These are phyloP conservation scores for Drosophila persimilis DNA, from an alignment of 1,140 invertebrate species.

Conservation along the genomic window DNA sequence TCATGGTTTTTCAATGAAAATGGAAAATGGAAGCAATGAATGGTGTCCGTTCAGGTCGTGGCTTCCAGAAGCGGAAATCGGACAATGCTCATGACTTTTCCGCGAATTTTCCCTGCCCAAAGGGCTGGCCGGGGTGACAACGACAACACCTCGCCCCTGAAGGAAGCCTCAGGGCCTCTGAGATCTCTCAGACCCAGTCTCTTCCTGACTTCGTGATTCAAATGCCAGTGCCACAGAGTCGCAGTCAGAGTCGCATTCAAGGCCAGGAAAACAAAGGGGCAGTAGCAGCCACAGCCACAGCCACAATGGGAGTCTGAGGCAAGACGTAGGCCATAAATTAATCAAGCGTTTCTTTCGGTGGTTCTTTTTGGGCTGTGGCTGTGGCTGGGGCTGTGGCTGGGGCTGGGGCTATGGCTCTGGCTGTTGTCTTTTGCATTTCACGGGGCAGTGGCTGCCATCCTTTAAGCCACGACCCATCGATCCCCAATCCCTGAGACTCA, in stretches of 20 bases:
- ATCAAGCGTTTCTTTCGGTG: constrained; percentile 54
- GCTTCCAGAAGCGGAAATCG: constrained; percentile 29
- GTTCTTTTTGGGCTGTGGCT: constrained; percentile 29
- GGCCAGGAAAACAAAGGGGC: constrained; percentile 55
- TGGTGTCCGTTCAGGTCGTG: constrained; percentile 22
- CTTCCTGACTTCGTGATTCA: constrained; percentile 57
- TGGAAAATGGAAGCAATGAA: too few relatives aligned
- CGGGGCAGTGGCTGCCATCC: neutral
- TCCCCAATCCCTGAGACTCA: constrained; percentile 15
- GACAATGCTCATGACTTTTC: constrained; percentile 38
- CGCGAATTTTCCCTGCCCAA: constrained; percentile 26
- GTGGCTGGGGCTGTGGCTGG: constrained; percentile 17
- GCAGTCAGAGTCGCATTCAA: constrained; percentile 69
- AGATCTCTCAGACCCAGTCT: neutral
- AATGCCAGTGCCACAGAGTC: constrained; percentile 44
- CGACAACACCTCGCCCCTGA: constrained; percentile 35
- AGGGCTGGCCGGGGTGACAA: constrained; percentile 26
- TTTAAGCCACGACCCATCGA: too few relatives aligned
- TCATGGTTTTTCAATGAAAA: neutral
- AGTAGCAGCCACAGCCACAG: constrained; percentile 21
- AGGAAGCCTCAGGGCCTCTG: neutral
- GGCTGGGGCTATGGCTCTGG: neutral
- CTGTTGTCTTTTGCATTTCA: constrained; percentile 57
- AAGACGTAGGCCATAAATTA: constrained; percentile 65
- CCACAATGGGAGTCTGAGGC: constrained; percentile 56